These are phyloP conservation scores for Oconnorella tubifera DNA, from an alignment of 2,888 invertebrate genomes.

Conservation along the genomic window DNA sequence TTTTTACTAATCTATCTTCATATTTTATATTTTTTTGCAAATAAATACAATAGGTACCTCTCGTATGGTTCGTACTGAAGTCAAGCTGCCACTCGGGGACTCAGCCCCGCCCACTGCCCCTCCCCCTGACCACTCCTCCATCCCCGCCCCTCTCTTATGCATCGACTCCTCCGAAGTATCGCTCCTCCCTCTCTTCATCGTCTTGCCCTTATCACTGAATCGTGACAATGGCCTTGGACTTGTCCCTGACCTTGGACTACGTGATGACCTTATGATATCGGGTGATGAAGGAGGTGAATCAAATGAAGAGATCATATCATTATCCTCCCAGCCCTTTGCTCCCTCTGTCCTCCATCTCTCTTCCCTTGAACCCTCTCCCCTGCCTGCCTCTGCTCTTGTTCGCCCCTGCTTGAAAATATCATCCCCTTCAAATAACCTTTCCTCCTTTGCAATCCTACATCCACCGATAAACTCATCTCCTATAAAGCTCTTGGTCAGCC, in stretches of 20 bases:
- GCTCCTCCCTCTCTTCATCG: neutral
- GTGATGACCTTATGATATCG: neutral
- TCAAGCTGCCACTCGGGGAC: neutral
- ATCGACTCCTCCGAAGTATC: neutral
- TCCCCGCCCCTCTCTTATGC: neutral
- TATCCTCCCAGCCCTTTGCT: too few relatives aligned
- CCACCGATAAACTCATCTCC: too few relatives aligned
- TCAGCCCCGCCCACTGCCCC: neutral
- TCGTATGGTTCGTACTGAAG: neutral
- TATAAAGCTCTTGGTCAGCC: too few relatives aligned
- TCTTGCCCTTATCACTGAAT: neutral
- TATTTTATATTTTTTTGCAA: too few relatives aligned
- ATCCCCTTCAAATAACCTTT: too few relatives aligned
- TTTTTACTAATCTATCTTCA: too few relatives aligned
- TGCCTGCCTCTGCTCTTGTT: too few relatives aligned
- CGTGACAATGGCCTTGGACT: neutral
- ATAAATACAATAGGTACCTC: too few relatives aligned
- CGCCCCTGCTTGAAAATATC: too few relatives aligned
- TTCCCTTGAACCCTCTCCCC: too few relatives aligned
- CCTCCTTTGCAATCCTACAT: too few relatives aligned
- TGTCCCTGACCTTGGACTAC: neutral
- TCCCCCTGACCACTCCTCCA: neutral
- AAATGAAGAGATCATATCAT: neutral
- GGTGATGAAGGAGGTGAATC: constrained; percentile 1
- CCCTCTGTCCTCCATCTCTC: too few relatives aligned